These are phyloP conservation scores for Rhopilema esculentum DNA, from an alignment of 30 jellyfish, hydroid and myxozoan species.

Conservation along the genomic window DNA sequence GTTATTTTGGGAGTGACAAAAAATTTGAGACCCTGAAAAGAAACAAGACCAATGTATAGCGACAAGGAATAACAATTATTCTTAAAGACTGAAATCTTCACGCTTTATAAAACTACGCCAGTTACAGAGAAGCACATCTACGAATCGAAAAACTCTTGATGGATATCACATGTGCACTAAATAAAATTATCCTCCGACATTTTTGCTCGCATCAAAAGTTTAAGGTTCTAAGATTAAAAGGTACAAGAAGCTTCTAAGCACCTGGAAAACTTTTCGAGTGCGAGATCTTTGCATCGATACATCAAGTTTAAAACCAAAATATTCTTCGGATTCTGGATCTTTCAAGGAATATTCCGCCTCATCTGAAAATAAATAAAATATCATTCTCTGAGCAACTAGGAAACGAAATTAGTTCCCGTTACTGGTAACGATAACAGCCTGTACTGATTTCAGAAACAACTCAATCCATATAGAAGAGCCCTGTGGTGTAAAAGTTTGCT, in stretches of 20 bases:
- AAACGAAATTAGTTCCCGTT: background rate
- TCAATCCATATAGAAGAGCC: background rate
- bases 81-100: too few relatives aligned
- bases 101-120: too few relatives aligned
- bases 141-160: too few relatives aligned
- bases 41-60: too few relatives aligned
- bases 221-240: background rate
- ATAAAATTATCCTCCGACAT: too few relatives aligned
- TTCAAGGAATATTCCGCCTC: conserved; percentile 73
- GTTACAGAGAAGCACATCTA: too few relatives aligned
- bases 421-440: background rate
- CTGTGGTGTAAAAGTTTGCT: background rate
- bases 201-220: too few relatives aligned
- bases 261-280: conserved; percentile 91
- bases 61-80: too few relatives aligned
- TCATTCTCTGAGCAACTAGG: background rate
- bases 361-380: conserved; percentile 52
- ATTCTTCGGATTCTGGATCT: conserved; percentile 95
- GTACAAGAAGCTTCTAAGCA: background rate
- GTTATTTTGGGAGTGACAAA: conserved; percentile 91
- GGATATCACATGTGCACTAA: too few relatives aligned
- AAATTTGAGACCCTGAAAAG: conserved; percentile 81
- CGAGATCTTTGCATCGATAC: conserved; percentile 92
- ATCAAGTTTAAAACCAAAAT: conserved; percentile 88
- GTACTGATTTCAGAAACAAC: too few relatives aligned